A percentile compares a stretch with the other conserved stretches of the same genome.
Conservation (phyloP, 1,140 invertebrate genomes). For the Stegodyphus mimosarum region DNA sequence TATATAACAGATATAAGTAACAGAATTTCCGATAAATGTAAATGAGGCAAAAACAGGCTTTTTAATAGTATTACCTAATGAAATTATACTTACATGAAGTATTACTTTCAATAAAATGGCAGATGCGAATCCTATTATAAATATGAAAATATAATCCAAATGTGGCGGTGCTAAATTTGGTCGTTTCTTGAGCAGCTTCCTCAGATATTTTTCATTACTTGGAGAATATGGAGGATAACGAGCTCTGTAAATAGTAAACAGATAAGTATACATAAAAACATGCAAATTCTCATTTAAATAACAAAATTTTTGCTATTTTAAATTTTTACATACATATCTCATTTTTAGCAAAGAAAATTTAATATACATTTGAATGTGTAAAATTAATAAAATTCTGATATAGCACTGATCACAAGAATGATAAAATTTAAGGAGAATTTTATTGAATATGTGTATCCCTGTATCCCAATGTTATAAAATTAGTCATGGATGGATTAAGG, state of each 20-base stretch:
- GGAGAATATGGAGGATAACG: constrained; percentile 71
- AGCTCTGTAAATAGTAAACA: constrained; percentile 63
- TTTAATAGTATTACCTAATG: not conserved
- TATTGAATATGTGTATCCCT: too few species aligned
- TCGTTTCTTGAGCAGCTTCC: constrained; percentile 64
- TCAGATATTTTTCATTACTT: constrained; percentile 66
- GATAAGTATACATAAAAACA: not conserved
- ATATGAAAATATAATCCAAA: constrained; percentile 43
- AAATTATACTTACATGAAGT: constrained; percentile 50
- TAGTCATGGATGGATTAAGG: too few species aligned
- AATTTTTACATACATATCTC: not conserved
- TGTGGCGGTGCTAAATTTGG: constrained; percentile 27
- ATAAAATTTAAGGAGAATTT: too few species aligned
- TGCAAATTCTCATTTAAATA: not conserved
- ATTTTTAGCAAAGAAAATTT: not conserved
- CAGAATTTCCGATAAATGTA: too few species aligned
- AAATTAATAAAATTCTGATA: too few species aligned
- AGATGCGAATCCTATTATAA: constrained; percentile 36
- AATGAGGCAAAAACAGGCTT: too few species aligned
- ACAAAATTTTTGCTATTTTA: not conserved
- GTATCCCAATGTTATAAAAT: too few species aligned
- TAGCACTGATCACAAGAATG: too few species aligned
- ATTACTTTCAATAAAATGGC: constrained; percentile 44
- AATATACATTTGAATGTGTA: not conserved
- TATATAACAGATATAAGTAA: too few species aligned